Conservation (phyloP, 2,888 invertebrate genomes). For the Palloptera scutellata region DNA sequence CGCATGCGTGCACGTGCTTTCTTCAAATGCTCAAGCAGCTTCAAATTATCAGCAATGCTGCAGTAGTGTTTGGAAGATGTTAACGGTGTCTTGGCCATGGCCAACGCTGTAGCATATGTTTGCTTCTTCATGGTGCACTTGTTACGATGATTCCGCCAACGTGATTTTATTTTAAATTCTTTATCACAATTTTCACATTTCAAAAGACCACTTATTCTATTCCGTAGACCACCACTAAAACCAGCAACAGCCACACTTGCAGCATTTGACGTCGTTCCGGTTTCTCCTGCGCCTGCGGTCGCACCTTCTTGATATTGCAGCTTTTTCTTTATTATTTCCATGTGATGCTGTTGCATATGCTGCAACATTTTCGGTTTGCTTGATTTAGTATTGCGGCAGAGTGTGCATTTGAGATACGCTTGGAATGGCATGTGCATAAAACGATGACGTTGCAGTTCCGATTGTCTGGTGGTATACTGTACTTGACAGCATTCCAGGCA, state of each 20-base stretch:
- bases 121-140: conserved; percentile 30
- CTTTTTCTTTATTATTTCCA: background rate
- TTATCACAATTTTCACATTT: conserved; percentile 47
- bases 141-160: conserved; percentile 38
- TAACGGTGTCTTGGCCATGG: conserved; percentile 5
- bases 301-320: conserved; percentile 15
- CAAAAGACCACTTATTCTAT: conserved; percentile 14
- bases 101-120: background rate
- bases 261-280: no score
- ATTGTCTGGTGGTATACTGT: conserved; percentile 43
- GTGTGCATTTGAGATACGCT: conserved; percentile 52
- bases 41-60: conserved; percentile 37
- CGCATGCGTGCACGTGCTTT: conserved; percentile 36
- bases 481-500: conserved; percentile 51
- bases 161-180: conserved; percentile 41
- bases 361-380: conserved; percentile 55
- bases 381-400: conserved; percentile 55
- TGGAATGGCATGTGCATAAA: conserved; percentile 56
- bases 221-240: no score
- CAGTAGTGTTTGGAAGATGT: conserved; percentile 21
- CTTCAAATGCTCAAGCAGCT: conserved; percentile 39
- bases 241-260: background rate
- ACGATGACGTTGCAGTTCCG: conserved; percentile 53
- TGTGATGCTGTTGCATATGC: conserved; percentile 52
- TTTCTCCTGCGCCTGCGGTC: no score